A percentile compares a stretch with the other conserved stretches of the same genome.
These are phyloP conservation scores for Cydia fagiglandana DNA, from an alignment of 1,140 invertebrate genomes.

Conservation along the genomic window DNA sequence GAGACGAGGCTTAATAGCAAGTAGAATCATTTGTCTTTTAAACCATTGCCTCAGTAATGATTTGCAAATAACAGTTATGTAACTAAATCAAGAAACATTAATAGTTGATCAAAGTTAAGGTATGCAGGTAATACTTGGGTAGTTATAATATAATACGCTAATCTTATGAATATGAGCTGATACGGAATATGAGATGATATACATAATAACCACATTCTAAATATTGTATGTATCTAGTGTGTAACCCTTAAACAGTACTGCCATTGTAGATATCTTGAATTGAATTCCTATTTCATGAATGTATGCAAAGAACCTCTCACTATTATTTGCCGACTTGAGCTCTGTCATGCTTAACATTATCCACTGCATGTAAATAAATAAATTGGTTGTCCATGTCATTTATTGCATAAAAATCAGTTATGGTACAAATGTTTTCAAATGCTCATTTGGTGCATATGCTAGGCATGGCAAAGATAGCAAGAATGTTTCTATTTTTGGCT, in stretches of 20 bases:
- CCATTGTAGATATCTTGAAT: neutral
- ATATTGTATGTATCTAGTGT: conserved; percentile 36
- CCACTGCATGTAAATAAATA: neutral
- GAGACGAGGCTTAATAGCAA: conserved; percentile 14
- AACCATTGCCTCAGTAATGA: neutral
- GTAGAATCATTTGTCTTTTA: conserved; percentile 20
- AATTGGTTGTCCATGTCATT: neutral
- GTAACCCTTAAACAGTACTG: conserved; percentile 4
- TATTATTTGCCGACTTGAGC: neutral
- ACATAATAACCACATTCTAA: conserved; percentile 39
- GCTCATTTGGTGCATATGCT: neutral
- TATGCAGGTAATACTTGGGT: conserved; percentile 37
- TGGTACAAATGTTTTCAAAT: neutral
- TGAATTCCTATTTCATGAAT: neutral
- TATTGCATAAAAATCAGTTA: neutral
- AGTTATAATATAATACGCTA: conserved; percentile 54
- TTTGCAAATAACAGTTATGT: neutral
- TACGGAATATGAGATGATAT: conserved; percentile 46
- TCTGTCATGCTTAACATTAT: neutral
- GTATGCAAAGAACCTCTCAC: neutral
- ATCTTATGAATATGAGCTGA: conserved; percentile 77
- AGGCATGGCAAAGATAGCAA: neutral
- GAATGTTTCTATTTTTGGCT: neutral
- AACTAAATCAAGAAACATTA: conserved; percentile 9
- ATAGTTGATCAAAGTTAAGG: conserved; percentile 27